These are phyloP conservation scores for Colletes latitarsis DNA, from an alignment of 1,140 invertebrate genomes.

Conservation along the genomic window DNA sequence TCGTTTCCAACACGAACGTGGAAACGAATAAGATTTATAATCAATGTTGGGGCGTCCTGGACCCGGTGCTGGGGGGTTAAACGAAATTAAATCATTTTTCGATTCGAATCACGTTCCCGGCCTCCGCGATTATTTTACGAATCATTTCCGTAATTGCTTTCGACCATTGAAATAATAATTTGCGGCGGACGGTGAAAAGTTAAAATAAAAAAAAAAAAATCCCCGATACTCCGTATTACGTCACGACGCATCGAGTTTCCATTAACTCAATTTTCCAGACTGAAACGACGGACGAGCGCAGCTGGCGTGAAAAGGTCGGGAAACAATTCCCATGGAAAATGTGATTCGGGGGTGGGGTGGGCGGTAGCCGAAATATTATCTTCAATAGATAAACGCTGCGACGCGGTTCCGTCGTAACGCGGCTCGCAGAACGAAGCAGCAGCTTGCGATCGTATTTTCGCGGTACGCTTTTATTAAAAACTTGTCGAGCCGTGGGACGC, in stretches of 20 bases:
- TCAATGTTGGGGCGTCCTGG: too few species aligned
- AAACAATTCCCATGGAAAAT: conserved; percentile 16
- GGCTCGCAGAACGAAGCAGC: not conserved
- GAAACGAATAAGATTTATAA: too few species aligned
- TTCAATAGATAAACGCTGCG: conserved; percentile 7
- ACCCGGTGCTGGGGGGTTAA: too few species aligned
- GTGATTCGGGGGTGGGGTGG: not conserved
- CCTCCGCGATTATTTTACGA: too few species aligned
- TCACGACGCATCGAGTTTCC: not conserved
- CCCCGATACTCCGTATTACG: not conserved
- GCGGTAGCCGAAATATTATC: not conserved
- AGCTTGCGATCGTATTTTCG: conserved; percentile 26
- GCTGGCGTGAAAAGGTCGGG: not conserved
- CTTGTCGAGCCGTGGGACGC: not conserved
- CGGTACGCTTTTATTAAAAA: conserved; percentile 14
- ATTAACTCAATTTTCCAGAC: conserved; percentile 5
- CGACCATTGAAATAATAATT: too few species aligned
- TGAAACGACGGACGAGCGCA: not conserved
- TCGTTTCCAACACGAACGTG: too few species aligned
- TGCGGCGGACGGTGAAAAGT: not conserved
- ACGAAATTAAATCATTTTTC: too few species aligned
- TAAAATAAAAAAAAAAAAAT: not conserved
- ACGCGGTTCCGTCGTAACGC: not conserved
- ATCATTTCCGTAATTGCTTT: too few species aligned
- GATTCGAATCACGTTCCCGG: too few species aligned